Evolutionary conservation across 2,113 vertebrate species (phyloP).

Genomic region (Narcine bancroftii): DNA sequence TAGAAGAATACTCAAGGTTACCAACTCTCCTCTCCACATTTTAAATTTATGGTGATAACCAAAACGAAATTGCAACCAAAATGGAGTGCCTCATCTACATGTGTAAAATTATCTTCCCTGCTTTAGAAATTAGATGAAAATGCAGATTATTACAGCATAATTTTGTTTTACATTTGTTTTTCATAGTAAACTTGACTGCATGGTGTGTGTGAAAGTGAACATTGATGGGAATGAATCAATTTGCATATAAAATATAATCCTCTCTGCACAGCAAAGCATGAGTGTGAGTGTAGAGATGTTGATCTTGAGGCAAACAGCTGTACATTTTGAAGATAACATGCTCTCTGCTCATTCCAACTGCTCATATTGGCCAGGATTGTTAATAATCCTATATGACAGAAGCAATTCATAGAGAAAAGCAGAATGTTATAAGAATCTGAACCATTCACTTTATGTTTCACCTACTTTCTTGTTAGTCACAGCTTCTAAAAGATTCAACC

Average conservation of each 20-base stretch:
- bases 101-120: neutral
- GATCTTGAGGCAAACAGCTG: neutral
- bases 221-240: conserved; percentile 4
- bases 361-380: neutral
- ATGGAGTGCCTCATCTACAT: neutral
- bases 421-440: neutral
- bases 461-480: neutral
- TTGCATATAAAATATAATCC: neutral
- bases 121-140: neutral
- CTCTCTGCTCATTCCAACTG: neutral
- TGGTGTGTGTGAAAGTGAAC: neutral
- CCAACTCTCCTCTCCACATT: neutral
- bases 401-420: neutral
- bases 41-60: neutral
- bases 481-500: neutral
- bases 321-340: neutral
- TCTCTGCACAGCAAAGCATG: neutral
- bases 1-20: neutral
- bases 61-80: neutral
- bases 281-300: neutral
- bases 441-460: neutral
- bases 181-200: neutral
- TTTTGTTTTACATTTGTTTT: neutral
- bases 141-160: neutral
- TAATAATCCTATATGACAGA: neutral